A percentile compares a stretch with the other conserved stretches of the same genome.
phyloP scores from a whole-genome alignment of 2,888 invertebrate species.

The Zygothrica quintamaculata region DNA sequence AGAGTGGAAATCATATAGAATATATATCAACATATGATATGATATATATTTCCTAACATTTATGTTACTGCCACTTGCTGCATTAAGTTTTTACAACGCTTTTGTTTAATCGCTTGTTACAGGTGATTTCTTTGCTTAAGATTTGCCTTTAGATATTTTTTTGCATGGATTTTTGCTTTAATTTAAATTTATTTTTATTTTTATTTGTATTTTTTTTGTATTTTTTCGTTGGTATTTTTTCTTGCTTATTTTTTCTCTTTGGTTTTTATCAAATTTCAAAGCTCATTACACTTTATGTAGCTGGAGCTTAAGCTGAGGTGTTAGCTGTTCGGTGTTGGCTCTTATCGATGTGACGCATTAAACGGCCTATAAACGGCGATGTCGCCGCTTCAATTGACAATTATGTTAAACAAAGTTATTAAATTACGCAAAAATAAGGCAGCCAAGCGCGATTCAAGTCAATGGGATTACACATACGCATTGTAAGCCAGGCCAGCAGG shows the following conservation, averaged over 20 bases:
- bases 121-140: too few relatives aligned
- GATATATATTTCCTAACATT: too few relatives aligned
- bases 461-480: slow-evolving; percentile 76
- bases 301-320: slow-evolving; percentile 62
- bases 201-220: slow-evolving; percentile 10
- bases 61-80: too few relatives aligned
- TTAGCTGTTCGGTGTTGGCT: too few relatives aligned
- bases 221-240: slow-evolving; percentile 6
- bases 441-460: slow-evolving; percentile 65
- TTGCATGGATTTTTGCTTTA: too few relatives aligned
- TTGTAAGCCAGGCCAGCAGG: slow-evolving; percentile 35
- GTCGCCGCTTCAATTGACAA: slow-evolving; percentile 79
- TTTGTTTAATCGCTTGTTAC: too few relatives aligned
- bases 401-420: slow-evolving; percentile 82
- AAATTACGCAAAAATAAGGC: slow-evolving; percentile 78
- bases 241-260: slow-evolving; percentile 31
- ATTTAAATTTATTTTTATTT: not conserved
- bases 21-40: too few relatives aligned
- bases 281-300: slow-evolving; percentile 76
- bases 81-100: too few relatives aligned
- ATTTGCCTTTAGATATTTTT: too few relatives aligned
- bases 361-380: slow-evolving; percentile 68
- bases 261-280: slow-evolving; percentile 78
- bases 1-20: too few relatives aligned
- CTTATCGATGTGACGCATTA: slow-evolving; percentile 68